Conservation (phyloP, 2,888 invertebrate species). For the Philhelius pedissequus region DNA sequence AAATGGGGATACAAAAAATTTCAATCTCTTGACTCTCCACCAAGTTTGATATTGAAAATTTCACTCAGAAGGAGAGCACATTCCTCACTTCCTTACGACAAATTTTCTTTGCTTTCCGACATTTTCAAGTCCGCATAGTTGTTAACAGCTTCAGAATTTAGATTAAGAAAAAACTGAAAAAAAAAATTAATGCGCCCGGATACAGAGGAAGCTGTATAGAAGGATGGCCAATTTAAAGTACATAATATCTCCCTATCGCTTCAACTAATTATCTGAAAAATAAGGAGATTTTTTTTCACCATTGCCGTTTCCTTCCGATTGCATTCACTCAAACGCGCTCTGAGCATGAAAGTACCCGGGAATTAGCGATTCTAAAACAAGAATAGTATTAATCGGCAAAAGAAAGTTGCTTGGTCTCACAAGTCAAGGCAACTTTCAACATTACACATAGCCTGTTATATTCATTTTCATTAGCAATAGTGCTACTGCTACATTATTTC, state of each 20-base stretch:
- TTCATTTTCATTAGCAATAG: conserved; percentile 67
- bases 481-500: no score
- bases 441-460: conserved; percentile 46
- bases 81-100: conserved; percentile 15
- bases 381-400: conserved; percentile 43
- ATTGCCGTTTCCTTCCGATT: conserved; percentile 21
- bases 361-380: conserved; percentile 54
- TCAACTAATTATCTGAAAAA: conserved; percentile 62
- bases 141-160: not conserved
- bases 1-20: not conserved
- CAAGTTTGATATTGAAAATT: conserved; percentile 8
- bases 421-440: conserved; percentile 23
- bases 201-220: not conserved
- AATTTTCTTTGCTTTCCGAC: not conserved
- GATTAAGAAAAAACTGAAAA: not conserved
- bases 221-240: conserved; percentile 43
- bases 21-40: not conserved
- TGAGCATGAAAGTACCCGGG: conserved; percentile 23
- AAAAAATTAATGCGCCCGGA: conserved; percentile 6
- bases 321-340: conserved; percentile 41
- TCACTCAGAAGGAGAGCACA: not conserved
- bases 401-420: conserved; percentile 10
- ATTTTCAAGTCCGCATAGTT: conserved; percentile 4
- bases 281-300: conserved; percentile 26
- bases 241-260: conserved; percentile 20